Evolutionary conservation across 1,140 invertebrate genomes (phyloP), one percentile per base, ranked within the genome.

Genomic region (Scaptomyza hsui): DNA sequence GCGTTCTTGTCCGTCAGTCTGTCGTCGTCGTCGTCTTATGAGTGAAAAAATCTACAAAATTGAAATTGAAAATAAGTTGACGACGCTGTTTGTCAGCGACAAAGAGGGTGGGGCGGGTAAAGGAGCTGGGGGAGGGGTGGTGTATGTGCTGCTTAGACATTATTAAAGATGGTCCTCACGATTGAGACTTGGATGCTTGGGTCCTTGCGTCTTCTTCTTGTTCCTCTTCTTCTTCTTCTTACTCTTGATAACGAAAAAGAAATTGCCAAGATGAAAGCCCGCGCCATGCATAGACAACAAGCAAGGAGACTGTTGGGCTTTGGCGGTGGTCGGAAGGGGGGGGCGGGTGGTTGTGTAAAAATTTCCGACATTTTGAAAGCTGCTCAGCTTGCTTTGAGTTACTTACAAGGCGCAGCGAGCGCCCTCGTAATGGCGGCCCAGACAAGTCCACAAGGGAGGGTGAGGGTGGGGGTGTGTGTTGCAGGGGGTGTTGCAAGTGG

Each of bases 1-100:
- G 32, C 32, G 32, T n/a, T 21, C 10, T n/a, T 16, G 10, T 3
- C 15, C 7, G 53, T 29, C 24, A 26, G 57, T 60, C 29, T 29
- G 63, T 64, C 72, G 32, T 35, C 49, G 60, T 47, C 41, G 42
- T 37, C 65, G 59, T 65, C 76, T 80, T 85, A 76, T 86, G 73
- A 85, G 77, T 85, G 69, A 86, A 85, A 88, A 81, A 88, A 86
- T 86, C 77, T 86, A 79, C 72, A 85, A 89, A 89, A 89, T 89
- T 83, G 78, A 88, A 89, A 88, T 88, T 88, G 82, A 88, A 85
- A 88, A 88, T 82, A 88, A 88, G 82, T 82, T 88, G 82, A 88
- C 78, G 81, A 78, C 67, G 82, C 74, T 82, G 74, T 82, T 82
- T 82, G 75, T 48, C 32, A 60, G 44, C 45, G 41, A 37, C 29